Percentiles rank a stretch among this genome's conserved stretches.
These are phyloP conservation scores for Trinectes maculatus DNA, from an alignment of 2,113 vertebrate species.

Conservation along the genomic window DNA sequence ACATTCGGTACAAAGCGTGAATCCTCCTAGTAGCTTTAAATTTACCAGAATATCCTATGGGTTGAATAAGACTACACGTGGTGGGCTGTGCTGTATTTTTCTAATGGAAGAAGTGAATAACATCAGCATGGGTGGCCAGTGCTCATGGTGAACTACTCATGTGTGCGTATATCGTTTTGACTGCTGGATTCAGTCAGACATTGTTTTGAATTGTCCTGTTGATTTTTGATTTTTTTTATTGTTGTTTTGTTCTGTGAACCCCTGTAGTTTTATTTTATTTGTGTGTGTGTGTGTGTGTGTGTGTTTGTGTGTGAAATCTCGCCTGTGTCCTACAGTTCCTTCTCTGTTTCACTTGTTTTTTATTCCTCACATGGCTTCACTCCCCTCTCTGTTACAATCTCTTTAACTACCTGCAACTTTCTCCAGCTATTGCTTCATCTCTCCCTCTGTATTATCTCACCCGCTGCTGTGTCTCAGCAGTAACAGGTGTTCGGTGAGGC, in stretches of 20 bases:
- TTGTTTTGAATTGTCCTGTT: constrained; percentile 19
- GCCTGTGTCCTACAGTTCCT: constrained; percentile 8
- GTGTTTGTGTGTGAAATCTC: constrained; percentile 17
- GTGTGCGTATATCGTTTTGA: constrained; percentile 15
- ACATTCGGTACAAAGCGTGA: neutral
- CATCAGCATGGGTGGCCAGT: constrained; percentile 3
- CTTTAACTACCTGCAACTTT: constrained; percentile 30
- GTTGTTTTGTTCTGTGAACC: constrained; percentile 14
- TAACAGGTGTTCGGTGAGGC: constrained; percentile 70
- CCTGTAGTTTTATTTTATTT: constrained; percentile 7
- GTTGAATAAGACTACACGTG: neutral
- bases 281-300: neutral
- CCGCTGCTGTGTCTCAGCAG: constrained; percentile 54
- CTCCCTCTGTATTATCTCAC: constrained; percentile 24
- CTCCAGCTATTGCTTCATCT: constrained; percentile 39
- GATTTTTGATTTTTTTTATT: constrained; percentile 23
- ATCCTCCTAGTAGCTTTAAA: constrained; percentile 3
- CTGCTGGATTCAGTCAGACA: constrained; percentile 9
- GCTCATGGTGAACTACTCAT: constrained; percentile 26
- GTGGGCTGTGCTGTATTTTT: neutral
- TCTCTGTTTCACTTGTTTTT: neutral
- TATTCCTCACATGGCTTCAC: constrained; percentile 1
- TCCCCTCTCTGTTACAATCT: constrained; percentile 7
- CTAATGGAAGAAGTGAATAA: constrained; percentile 10
- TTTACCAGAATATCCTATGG: too few species aligned